Evolutionary conservation across 1,140 invertebrate genomes (phyloP).

Genomic region (Portunus trituberculatus): DNA sequence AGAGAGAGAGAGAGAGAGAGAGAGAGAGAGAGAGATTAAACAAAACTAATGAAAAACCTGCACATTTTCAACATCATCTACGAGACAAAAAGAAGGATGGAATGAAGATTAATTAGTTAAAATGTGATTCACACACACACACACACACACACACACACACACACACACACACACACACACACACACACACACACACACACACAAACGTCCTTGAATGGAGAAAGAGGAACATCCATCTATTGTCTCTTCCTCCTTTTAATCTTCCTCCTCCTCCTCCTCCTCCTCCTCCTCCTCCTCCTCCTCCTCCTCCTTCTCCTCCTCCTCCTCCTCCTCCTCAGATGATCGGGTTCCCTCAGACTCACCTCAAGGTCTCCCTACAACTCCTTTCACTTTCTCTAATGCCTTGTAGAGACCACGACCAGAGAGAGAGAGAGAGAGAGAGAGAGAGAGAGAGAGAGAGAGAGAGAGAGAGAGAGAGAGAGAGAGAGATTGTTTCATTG

Average conservation of each 20-base stretch:
- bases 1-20: too few species aligned
- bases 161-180: conserved; percentile 20
- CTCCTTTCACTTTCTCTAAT: not conserved
- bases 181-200: conserved; percentile 20
- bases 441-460: conserved; percentile 20
- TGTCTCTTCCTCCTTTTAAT: not conserved
- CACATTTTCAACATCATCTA: not conserved
- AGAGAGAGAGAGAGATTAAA: not conserved
- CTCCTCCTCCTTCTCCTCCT: not conserved
- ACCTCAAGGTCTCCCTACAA: conserved; percentile 10
- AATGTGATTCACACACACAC: not conserved
- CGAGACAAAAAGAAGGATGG: not conserved
- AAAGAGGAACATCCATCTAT: not conserved
- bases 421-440: conserved; percentile 20
- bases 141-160: conserved; percentile 17
- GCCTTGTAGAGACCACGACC: not conserved
- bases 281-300: not conserved
- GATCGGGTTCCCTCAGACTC: not conserved
- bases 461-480: not conserved
- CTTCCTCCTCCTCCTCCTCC: not conserved
- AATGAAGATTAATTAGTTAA: not conserved
- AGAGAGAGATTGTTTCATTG: too few species aligned
- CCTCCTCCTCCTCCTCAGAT: conserved; percentile 5
- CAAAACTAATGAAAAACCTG: too few species aligned
- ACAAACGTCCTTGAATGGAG: not conserved